These are phyloP conservation scores for Lysandra coridon DNA, from an alignment of 2,888 invertebrate species.

Conservation along the genomic window DNA sequence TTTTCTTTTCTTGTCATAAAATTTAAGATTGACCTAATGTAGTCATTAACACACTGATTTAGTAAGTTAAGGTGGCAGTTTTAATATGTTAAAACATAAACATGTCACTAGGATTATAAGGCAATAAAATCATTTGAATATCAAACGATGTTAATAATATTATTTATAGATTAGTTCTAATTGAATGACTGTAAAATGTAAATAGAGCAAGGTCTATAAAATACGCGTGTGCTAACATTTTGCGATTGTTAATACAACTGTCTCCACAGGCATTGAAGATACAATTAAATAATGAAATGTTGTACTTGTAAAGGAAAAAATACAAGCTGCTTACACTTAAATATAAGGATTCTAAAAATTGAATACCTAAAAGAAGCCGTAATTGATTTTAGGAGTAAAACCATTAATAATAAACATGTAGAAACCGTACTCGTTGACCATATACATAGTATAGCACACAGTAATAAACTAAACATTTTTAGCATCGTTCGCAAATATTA, in stretches of 20 bases:
- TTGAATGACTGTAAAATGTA: constrained; percentile 8
- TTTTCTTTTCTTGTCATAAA: neutral
- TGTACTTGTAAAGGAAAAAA: neutral
- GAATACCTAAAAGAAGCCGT: neutral
- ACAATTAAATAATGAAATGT: neutral
- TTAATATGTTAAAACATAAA: constrained; percentile 2
- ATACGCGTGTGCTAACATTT: neutral
- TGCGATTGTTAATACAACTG: neutral
- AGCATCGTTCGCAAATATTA: constrained; percentile 35
- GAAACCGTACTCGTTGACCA: constrained; percentile 32
- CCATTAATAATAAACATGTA: constrained; percentile 15
- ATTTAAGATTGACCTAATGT: neutral
- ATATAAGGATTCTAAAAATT: neutral
- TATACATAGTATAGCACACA: constrained; percentile 30
- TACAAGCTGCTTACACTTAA: neutral
- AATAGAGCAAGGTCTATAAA: constrained; percentile 6
- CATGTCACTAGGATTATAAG: neutral
- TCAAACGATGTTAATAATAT: constrained; percentile 6
- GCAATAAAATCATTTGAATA: constrained; percentile 14
- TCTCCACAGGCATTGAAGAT: neutral
- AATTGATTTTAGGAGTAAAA: neutral
- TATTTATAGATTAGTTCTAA: neutral
- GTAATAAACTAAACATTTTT: constrained; percentile 35
- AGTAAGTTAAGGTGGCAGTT: neutral
- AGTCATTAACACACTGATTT: neutral